phyloP scores from a whole-genome alignment of 1,140 invertebrate genomes.

The Papilio dardanus region DNA sequence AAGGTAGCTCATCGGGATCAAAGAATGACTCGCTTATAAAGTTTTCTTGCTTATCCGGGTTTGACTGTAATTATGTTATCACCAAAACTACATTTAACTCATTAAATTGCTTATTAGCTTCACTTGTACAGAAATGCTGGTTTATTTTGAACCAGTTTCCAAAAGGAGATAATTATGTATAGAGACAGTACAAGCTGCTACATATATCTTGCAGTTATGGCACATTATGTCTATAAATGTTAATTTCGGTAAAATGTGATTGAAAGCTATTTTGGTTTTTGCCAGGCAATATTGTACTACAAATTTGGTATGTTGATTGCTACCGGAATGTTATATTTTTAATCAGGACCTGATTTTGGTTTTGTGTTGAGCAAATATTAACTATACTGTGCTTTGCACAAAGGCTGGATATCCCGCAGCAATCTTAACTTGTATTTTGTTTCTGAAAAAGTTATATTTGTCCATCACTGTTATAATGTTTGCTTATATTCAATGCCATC shows the following conservation, averaged over 20 bases:
- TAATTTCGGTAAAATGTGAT: neutral
- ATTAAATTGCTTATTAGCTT: constrained; percentile 26
- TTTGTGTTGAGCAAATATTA: neutral
- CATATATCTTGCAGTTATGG: neutral
- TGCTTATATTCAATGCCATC: neutral
- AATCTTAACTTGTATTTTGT: neutral
- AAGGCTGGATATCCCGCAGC: neutral
- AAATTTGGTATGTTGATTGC: too few species aligned
- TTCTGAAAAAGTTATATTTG: too few species aligned
- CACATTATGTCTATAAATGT: neutral
- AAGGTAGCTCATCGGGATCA: too few species aligned
- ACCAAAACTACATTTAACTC: neutral
- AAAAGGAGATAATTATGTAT: too few species aligned
- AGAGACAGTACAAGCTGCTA: neutral
- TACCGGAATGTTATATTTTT: neutral
- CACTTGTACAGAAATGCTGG: neutral
- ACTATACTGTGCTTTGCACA: too few species aligned
- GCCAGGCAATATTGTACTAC: too few species aligned
- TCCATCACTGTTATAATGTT: too few species aligned
- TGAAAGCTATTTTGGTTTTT: too few species aligned
- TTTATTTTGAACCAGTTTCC: too few species aligned
- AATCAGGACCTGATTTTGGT: neutral
- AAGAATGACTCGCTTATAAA: too few species aligned
- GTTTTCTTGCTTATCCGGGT: too few species aligned
- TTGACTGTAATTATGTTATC: neutral